Percentiles rank a stretch among this genome's conserved stretches.
Evolutionary conservation across 2,113 vertebrate species (phyloP).

Genomic region (Neodon shergylaensis): DNA sequence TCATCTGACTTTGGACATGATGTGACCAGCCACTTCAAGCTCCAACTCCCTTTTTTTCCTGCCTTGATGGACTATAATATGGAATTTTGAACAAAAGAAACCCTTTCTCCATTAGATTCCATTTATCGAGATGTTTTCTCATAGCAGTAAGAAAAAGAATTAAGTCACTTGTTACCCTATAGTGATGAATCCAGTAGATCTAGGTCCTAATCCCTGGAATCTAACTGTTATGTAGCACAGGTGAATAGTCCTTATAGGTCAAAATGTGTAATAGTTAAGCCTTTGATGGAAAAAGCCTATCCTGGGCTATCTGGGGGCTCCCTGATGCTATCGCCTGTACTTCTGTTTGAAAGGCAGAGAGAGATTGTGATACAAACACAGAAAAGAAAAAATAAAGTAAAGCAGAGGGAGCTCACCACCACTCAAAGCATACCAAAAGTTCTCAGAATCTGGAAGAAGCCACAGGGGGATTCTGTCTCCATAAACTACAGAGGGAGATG

Average conservation of each 20-base stretch:
- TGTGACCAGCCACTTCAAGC: neutral
- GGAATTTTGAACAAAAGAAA: neutral
- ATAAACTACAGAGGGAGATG: neutral
- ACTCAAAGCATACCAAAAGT: neutral
- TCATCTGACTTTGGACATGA: neutral
- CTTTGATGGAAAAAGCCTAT: neutral
- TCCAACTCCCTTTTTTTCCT: neutral
- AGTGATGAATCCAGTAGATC: neutral
- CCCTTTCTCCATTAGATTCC: no score
- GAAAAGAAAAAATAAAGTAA: neutral
- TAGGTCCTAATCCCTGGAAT: neutral
- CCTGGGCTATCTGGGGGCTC: neutral
- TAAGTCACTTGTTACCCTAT: neutral
- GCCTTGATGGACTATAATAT: neutral
- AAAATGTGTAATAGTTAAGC: neutral
- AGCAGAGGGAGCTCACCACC: neutral
- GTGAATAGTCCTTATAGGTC: no score
- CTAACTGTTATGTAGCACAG: neutral
- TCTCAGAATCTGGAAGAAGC: neutral
- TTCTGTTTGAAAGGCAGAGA: neutral
- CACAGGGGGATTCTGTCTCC: rapidly evolving
- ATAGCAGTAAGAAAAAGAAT: neutral
- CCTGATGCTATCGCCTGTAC: neutral
- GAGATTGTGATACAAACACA: neutral
- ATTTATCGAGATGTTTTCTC: neutral